A percentile compares a stretch with the other conserved stretches of the same genome.
Evolutionary conservation across 2,797 vertebrate species (phyloP).

Genomic region (Eleutherodactylus coqui): DNA sequence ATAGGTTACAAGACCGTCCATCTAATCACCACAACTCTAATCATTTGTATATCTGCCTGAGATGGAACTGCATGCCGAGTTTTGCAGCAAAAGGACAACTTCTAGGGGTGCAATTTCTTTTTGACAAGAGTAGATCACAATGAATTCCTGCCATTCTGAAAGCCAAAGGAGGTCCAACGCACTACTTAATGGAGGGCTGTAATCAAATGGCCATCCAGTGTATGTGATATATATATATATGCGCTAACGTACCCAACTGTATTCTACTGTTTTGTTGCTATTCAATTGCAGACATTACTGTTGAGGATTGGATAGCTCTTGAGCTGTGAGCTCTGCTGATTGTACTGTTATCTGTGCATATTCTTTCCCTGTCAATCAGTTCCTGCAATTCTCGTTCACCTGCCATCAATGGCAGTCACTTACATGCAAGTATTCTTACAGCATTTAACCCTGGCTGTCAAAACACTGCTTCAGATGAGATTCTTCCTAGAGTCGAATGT

Average conservation of each 20-base stretch:
- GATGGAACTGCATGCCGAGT: too few species aligned
- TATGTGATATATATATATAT: too few species aligned
- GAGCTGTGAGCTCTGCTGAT: background rate
- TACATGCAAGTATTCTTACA: constrained; percentile 35
- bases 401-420: constrained; percentile 26
- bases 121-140: too few species aligned
- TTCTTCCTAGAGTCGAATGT: background rate
- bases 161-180: too few species aligned
- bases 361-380: constrained; percentile 36
- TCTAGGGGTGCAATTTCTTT: too few species aligned
- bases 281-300: background rate
- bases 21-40: too few species aligned
- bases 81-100: too few species aligned
- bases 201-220: too few species aligned
- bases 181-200: too few species aligned
- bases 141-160: too few species aligned
- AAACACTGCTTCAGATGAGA: constrained; percentile 3
- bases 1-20: too few species aligned
- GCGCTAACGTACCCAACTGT: background rate
- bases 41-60: too few species aligned
- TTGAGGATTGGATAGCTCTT: background rate
- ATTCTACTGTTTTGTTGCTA: background rate
- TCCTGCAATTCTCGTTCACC: constrained; percentile 1
- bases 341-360: constrained; percentile 34
- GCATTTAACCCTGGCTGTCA: constrained; percentile 56